These are phyloP conservation scores for Phodopus roborovskii DNA, from an alignment of 2,113 vertebrate genomes.

Conservation along the genomic window DNA sequence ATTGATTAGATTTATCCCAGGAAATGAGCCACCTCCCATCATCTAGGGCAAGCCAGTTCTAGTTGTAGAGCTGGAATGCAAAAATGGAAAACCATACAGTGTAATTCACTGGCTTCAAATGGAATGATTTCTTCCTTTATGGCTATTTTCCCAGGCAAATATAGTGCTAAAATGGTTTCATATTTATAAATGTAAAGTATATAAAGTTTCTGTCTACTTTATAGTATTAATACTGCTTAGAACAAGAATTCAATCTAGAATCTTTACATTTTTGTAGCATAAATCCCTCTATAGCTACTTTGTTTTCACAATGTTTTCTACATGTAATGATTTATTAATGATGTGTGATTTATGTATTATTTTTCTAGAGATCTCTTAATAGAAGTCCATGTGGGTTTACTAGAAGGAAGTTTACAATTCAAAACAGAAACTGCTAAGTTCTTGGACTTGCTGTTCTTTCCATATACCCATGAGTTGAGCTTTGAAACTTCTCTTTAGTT, in stretches of 20 bases:
- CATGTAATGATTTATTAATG: not conserved
- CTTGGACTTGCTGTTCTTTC: not conserved
- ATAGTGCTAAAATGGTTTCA: not conserved
- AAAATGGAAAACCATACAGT: not conserved
- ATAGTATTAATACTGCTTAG: not conserved
- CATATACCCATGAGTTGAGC: not conserved
- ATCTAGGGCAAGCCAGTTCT: not conserved
- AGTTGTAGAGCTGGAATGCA: accelerated
- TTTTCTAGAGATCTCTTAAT: not conserved
- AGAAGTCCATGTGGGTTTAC: not conserved
- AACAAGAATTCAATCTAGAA: conserved; percentile 30
- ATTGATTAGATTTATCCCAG: not conserved
- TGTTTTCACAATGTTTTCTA: not conserved
- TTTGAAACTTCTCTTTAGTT: not conserved
- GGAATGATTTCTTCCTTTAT: not conserved
- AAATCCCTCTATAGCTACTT: not conserved
- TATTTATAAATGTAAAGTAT: not conserved
- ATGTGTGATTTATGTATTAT: not conserved
- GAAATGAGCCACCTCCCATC: not conserved
- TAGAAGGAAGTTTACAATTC: conserved; percentile 12
- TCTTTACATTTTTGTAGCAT: not conserved
- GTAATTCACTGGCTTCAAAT: not conserved
- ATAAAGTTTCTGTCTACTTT: not conserved
- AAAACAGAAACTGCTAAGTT: not conserved
- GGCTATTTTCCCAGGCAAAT: not conserved